phyloP scores from a whole-genome alignment of 2,888 invertebrate genomes.

The Bombyx huttoni region DNA sequence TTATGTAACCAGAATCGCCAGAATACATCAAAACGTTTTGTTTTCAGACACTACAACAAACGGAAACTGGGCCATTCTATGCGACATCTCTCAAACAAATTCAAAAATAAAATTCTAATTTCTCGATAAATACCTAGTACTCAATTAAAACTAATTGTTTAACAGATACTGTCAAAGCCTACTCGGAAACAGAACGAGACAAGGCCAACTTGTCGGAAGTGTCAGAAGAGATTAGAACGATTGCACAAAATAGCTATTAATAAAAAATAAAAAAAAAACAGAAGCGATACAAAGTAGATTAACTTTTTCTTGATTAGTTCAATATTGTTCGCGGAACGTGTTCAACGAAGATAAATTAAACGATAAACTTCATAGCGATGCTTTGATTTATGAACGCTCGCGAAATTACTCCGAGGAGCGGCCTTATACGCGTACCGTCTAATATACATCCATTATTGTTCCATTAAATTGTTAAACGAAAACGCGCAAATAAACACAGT shows the following conservation, averaged over 20 bases:
- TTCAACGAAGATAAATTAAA: conserved; percentile 27
- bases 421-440: not conserved
- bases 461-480: not conserved
- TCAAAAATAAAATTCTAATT: no score
- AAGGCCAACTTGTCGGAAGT: not conserved
- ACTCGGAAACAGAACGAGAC: not conserved
- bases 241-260: no score
- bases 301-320: conserved; percentile 4
- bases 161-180: not conserved
- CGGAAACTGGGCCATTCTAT: no score
- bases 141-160: not conserved
- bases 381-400: conserved; percentile 20
- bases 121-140: not conserved
- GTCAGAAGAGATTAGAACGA: not conserved
- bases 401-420: not conserved
- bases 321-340: conserved; percentile 11
- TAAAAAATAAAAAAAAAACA: conserved; percentile 2
- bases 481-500: not conserved
- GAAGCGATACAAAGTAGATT: conserved; percentile 1
- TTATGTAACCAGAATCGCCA: no score
- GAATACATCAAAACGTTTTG: no score
- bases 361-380: conserved; percentile 18
- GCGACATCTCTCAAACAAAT: no score
- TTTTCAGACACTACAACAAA: no score
- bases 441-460: not conserved